phyloP scores from a whole-genome alignment of 2,888 invertebrate species.

The Parelbella ahira region DNA sequence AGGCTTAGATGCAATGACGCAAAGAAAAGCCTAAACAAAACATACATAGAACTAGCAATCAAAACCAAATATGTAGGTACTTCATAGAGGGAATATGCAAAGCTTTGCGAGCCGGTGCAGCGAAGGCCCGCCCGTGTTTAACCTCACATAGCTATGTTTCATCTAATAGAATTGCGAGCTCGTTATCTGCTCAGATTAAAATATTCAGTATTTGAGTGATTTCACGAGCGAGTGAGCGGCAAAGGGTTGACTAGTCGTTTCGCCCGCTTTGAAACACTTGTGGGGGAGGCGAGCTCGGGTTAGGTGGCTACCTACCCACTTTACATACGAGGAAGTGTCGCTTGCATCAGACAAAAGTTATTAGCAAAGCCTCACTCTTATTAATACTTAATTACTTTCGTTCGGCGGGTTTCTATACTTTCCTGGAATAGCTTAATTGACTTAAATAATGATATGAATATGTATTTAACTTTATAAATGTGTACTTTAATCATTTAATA shows the following conservation, averaged over 20 bases:
- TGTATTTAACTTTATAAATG: too few species aligned
- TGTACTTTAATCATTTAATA: too few species aligned
- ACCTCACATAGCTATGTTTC: conserved; percentile 75
- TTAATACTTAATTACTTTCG: too few species aligned
- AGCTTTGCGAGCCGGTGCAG: conserved; percentile 36
- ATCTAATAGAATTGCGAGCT: conserved; percentile 80
- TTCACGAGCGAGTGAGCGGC: conserved; percentile 79
- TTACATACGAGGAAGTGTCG: conserved; percentile 59
- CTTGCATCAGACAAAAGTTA: conserved; percentile 36
- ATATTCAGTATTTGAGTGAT: conserved; percentile 82
- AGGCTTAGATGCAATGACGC: too few species aligned
- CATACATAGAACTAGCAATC: too few species aligned
- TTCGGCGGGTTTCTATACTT: conserved; percentile 20
- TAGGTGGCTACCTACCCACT: conserved; percentile 52
- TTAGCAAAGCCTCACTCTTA: conserved; percentile 37
- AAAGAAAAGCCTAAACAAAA: too few species aligned
- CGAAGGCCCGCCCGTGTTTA: conserved; percentile 52
- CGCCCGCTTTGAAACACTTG: conserved; percentile 77
- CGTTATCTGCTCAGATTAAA: conserved; percentile 81
- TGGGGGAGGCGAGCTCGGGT: conserved; percentile 58
- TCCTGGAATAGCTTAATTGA: too few species aligned
- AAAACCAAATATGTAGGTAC: neutral
- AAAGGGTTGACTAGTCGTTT: conserved; percentile 80
- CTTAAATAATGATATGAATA: too few species aligned
- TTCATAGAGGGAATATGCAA: conserved; percentile 19